Conservation (phyloP, 2,888 invertebrate species). For the Troides helena region DNA sequence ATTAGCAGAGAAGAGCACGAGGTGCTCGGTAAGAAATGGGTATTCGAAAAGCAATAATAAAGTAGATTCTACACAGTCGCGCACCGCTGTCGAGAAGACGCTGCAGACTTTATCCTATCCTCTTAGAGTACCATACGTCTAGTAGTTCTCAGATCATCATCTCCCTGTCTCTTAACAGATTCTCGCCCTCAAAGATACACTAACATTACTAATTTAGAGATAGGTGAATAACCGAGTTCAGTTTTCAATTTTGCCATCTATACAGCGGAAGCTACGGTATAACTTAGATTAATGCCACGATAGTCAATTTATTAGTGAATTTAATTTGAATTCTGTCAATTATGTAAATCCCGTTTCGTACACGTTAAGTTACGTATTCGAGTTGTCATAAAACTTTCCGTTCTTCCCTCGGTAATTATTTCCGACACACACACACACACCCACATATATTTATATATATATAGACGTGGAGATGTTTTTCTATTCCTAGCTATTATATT, state of each 20-base stretch:
- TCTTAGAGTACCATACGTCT: slow-evolving; percentile 55
- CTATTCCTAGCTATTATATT: slow-evolving; percentile 54
- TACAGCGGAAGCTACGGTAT: slow-evolving; percentile 40
- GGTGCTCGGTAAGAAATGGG: slow-evolving; percentile 76
- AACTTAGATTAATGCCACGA: slow-evolving; percentile 65
- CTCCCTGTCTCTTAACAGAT: slow-evolving; percentile 26
- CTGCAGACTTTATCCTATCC: slow-evolving; percentile 56
- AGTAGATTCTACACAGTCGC: slow-evolving; percentile 70
- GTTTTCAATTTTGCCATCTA: slow-evolving; percentile 33
- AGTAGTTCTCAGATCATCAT: slow-evolving; percentile 37
- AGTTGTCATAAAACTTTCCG: not conserved
- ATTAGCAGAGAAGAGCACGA: slow-evolving; percentile 64
- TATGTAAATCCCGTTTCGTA: slow-evolving; percentile 40
- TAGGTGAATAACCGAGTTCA: slow-evolving; percentile 14
- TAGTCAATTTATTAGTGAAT: slow-evolving; percentile 68
- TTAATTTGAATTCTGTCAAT: slow-evolving; percentile 72
- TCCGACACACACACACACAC: not conserved
- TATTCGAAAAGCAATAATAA: slow-evolving; percentile 82
- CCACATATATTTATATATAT: not conserved
- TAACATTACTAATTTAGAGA: slow-evolving; percentile 16
- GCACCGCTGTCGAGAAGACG: slow-evolving; percentile 68
- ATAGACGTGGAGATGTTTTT: slow-evolving; percentile 43
- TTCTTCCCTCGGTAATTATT: not conserved
- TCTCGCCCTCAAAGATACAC: slow-evolving; percentile 1
- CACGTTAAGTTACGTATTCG: not conserved